Conservation (phyloP, 2,888 invertebrate genomes). For the Metallyticus violacea region DNA sequence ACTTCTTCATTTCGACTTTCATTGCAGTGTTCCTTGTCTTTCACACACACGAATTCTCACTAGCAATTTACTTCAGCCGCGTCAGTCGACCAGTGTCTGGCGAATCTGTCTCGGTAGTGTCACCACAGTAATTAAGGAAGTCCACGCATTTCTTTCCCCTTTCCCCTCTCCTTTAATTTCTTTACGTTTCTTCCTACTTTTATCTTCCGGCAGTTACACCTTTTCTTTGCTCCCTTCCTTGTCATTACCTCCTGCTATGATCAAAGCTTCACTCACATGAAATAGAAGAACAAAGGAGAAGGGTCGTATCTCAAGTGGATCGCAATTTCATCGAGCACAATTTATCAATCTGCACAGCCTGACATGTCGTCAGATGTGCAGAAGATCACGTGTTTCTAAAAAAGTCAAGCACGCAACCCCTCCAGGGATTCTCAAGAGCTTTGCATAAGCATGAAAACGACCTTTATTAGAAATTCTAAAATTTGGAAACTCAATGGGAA, state of each 20-base stretch:
- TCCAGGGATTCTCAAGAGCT: too few species aligned
- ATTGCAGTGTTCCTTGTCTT: too few species aligned
- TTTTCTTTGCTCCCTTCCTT: constrained; percentile 3
- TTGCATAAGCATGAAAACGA: too few species aligned
- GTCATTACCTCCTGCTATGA: not conserved
- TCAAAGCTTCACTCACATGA: not conserved
- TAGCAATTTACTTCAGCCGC: not conserved
- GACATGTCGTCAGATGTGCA: not conserved
- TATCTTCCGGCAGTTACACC: not conserved
- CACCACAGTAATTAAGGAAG: constrained; percentile 24
- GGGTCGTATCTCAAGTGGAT: not conserved
- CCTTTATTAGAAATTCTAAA: too few species aligned
- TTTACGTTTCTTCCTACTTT: not conserved
- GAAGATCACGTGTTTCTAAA: too few species aligned
- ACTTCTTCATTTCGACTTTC: not conserved
- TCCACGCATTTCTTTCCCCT: constrained; percentile 3
- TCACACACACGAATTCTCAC: not conserved
- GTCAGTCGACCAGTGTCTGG: not conserved
- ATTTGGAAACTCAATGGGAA: too few species aligned
- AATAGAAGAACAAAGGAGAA: not conserved
- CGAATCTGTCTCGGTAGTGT: constrained; percentile 10
- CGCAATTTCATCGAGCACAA: not conserved
- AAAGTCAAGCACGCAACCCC: too few species aligned
- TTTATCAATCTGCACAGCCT: not conserved
- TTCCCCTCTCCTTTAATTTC: not conserved